A percentile compares a stretch with the other conserved stretches of the same genome.
Evolutionary conservation across 1,140 invertebrate species (phyloP).

Genomic region (Atta cephalotes): DNA sequence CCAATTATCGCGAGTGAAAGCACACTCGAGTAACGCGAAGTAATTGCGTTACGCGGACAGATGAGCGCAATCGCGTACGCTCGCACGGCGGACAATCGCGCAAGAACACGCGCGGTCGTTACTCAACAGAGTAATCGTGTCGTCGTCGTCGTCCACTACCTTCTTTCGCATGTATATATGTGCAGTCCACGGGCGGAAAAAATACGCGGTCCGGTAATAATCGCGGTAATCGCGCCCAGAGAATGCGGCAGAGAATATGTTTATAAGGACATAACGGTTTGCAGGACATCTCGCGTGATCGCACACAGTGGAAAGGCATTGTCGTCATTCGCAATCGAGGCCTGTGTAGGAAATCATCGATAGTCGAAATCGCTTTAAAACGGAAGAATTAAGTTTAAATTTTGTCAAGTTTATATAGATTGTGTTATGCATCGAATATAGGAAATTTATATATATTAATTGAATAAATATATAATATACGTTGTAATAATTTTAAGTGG

Average conservation of each 20-base stretch:
- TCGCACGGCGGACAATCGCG: conserved; percentile 55
- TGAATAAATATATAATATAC: no score
- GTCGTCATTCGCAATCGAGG: conserved; percentile 13
- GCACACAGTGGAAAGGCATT: conserved; percentile 4
- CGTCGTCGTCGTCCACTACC: neutral
- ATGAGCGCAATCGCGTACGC: conserved; percentile 51
- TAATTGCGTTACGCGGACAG: conserved; percentile 60
- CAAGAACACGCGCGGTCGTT: conserved; percentile 46
- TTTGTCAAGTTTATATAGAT: no score
- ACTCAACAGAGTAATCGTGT: conserved; percentile 56
- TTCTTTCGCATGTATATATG: no score
- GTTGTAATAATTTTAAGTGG: neutral
- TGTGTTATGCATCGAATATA: no score
- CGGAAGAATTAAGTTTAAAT: neutral
- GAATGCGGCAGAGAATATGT: conserved; percentile 59
- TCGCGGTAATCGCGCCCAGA: conserved; percentile 59
- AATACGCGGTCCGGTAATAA: conserved; percentile 54
- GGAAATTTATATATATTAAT: no score
- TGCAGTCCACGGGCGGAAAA: conserved; percentile 34
- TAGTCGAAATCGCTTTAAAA: neutral
- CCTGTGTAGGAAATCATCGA: conserved; percentile 7
- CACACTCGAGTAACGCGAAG: conserved; percentile 63
- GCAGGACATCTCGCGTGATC: conserved; percentile 46
- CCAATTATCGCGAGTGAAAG: conserved; percentile 65
- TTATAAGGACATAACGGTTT: conserved; percentile 55